Base-by-base conservation (phyloP, 2,888 invertebrate genomes). In the Automeris io region DNA sequence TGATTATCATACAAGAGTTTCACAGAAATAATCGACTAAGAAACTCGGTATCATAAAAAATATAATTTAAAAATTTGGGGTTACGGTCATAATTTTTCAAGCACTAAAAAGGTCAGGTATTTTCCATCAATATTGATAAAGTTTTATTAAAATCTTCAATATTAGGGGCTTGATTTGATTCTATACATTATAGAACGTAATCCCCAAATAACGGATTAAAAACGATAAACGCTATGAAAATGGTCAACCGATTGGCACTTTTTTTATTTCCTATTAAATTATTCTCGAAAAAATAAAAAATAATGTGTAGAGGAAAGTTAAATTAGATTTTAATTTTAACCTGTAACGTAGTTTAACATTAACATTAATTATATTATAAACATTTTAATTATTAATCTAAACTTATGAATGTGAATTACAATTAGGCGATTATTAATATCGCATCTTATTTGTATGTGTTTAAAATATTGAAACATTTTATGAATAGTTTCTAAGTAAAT, bases 211-310 rank as follows among this genome's bases (percentile, higher is more conserved):
- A 26, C 21, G n/a, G 5, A 22, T 13, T 24, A 57, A 54, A 54
- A 57, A 60, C 51, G 54, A 47, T 47, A 63, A 61, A 59, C 54
- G 83, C 83, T 73, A 74, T 60, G 75, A 61, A 76, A 70, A 81
- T 46, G 83, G 82, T 62, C 38, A 57, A 73, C 51, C 63, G 82
- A 81, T 72, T 54, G 41, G 63, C 65, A 50, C 43, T 41, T 41
- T 65, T 76, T 73, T 62, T 61, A 72, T 79, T 76, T 56, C 48
- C 51, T 62, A 64, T 57, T 62, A 56, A 63, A 56, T 52, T 54
- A 23, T 42, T 35, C 31, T 33, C 45, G 49, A 61, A 63, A 59
- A 61, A 57, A 51, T 59, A 53, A 60, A 64, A 61, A 55, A 49
- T 54, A 56, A 53, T 48, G 41, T 49, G 43, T 51, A 57, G 50